A percentile compares a stretch with the other conserved stretches of the same genome.
Conservation (phyloP, 2,113 vertebrate species). For the Callaeas wilsoni region DNA sequence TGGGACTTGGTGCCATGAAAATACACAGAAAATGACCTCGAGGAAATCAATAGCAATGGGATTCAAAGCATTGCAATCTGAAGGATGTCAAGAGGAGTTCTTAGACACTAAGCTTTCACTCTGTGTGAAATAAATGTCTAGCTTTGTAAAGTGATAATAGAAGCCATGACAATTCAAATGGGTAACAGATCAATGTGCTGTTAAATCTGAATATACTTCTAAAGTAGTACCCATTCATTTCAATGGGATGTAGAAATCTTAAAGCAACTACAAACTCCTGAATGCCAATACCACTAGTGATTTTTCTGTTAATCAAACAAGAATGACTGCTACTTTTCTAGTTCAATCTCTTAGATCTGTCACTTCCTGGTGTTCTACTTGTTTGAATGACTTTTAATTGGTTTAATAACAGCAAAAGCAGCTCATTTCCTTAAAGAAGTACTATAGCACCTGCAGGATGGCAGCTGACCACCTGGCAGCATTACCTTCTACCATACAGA, state of each 20-base stretch:
- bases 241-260: not conserved
- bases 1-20: not conserved
- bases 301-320: conserved; percentile 29
- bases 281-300: not conserved
- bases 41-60: not conserved
- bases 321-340: not conserved
- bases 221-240: not conserved
- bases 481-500: not conserved
- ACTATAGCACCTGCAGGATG: not conserved
- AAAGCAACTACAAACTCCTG: not conserved
- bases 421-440: not conserved
- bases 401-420: not conserved
- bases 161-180: not conserved
- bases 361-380: not conserved
- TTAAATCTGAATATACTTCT: not conserved
- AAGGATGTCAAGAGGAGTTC: not conserved
- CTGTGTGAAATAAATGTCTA: not conserved
- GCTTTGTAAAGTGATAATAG: not conserved
- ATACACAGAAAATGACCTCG: not conserved
- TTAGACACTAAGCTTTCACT: not conserved
- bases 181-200: not conserved
- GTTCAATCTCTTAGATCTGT: not conserved
- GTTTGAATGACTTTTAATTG: not conserved
- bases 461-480: not conserved
- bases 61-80: not conserved